Evolutionary conservation across 1,140 invertebrate genomes (phyloP).

Genomic region (Trichonephila clavipes): DNA sequence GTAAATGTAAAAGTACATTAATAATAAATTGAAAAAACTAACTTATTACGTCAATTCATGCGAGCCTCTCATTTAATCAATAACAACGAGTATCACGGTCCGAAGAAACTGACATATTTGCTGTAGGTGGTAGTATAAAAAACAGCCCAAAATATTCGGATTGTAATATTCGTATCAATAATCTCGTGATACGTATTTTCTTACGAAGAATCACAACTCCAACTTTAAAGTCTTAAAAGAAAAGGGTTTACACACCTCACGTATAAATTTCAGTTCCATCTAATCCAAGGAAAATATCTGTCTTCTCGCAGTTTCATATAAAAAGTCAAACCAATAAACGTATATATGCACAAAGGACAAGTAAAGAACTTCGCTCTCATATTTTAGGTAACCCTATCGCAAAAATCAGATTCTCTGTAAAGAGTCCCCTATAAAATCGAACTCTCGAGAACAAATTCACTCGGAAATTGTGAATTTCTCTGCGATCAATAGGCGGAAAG

Average conservation of each 20-base stretch:
- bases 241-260: not conserved
- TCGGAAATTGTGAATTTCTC: constrained; percentile 51
- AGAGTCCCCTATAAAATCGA: constrained; percentile 28
- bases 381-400: not conserved
- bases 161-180: too few species aligned
- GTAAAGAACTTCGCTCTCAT: not conserved
- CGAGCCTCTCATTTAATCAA: too few species aligned
- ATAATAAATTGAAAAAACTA: too few species aligned
- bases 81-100: too few species aligned
- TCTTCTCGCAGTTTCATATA: not conserved
- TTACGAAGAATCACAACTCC: too few species aligned
- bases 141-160: too few species aligned
- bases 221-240: too few species aligned
- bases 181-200: too few species aligned
- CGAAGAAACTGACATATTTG: too few species aligned
- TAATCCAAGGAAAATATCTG: not conserved
- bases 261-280: not conserved
- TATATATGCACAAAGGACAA: not conserved
- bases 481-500: constrained; percentile 16
- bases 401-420: not conserved
- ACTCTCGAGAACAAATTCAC: constrained; percentile 28
- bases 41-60: too few species aligned
- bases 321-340: not conserved
- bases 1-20: too few species aligned
- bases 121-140: too few species aligned